A percentile compares a stretch with the other conserved stretches of the same genome.
phyloP scores from a whole-genome alignment of 2,797 vertebrate genomes.

The Melanotaenia pygmaea region DNA sequence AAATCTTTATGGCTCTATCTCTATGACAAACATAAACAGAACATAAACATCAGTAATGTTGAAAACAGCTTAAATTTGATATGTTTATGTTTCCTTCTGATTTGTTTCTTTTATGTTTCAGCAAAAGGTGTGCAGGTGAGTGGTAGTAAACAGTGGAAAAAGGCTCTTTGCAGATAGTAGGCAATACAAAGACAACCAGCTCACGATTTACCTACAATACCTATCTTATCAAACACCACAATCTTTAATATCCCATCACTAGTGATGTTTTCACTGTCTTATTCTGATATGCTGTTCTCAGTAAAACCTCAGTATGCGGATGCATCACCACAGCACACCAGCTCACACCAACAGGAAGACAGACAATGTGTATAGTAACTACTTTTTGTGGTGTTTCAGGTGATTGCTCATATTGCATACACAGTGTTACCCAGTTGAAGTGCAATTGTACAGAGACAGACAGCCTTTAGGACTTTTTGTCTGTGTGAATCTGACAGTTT shows the following conservation, averaged over 20 bases:
- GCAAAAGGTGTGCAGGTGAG: neutral
- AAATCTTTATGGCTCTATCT: neutral
- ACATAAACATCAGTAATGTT: neutral
- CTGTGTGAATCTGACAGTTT: neutral
- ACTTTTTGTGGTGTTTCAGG: constrained; percentile 4
- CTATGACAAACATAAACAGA: constrained; percentile 11
- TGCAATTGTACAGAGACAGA: neutral
- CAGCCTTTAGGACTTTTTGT: neutral
- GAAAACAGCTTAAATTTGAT: neutral
- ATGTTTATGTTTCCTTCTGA: neutral
- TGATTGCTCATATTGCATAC: neutral
- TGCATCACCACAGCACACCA: constrained; percentile 23
- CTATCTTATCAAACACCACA: neutral
- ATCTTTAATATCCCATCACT: neutral
- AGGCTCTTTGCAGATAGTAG: neutral
- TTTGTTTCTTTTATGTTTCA: constrained; percentile 1
- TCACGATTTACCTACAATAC: neutral
- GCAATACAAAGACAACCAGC: neutral
- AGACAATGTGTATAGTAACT: constrained; percentile 14
- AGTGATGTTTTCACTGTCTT: neutral
- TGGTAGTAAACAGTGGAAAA: neutral
- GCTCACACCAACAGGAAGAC: constrained; percentile 69
- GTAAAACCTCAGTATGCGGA: constrained; percentile 67
- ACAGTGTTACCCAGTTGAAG: neutral
- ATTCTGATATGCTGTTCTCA: constrained; percentile 27